Evolutionary conservation across 2,888 invertebrate species (phyloP).

Genomic region (Drosophila conformis): DNA sequence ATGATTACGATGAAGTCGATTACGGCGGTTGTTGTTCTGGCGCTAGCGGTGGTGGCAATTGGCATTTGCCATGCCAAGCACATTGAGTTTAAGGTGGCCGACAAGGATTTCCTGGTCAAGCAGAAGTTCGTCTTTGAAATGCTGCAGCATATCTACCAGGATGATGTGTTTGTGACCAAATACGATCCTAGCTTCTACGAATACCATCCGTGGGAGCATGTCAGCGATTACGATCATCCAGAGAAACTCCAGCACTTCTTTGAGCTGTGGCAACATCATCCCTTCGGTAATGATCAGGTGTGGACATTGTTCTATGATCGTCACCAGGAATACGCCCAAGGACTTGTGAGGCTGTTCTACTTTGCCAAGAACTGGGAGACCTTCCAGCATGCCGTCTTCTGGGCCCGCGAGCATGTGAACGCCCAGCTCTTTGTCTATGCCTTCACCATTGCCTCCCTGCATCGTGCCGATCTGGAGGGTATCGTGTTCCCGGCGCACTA

Average conservation of each 20-base stretch:
- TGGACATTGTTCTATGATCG: conserved; percentile 78
- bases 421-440: conserved; percentile 88
- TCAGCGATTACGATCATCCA: conserved; percentile 87
- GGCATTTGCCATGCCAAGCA: conserved; percentile 70
- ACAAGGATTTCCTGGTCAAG: conserved; percentile 86
- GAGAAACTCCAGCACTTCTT: conserved; percentile 87
- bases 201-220: conserved; percentile 87
- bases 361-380: conserved; percentile 91
- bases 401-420: conserved; percentile 88
- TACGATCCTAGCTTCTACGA: conserved; percentile 86
- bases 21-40: conserved; percentile 76
- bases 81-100: conserved; percentile 85
- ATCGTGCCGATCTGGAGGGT: conserved; percentile 87
- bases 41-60: conserved; percentile 72
- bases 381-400: conserved; percentile 89
- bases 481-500: conserved; percentile 89
- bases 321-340: conserved; percentile 86
- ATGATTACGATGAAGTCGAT: conserved; percentile 82
- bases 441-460: conserved; percentile 87
- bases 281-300: conserved; percentile 77
- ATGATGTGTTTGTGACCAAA: conserved; percentile 84
- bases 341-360: conserved; percentile 88
- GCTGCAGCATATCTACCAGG: conserved; percentile 87
- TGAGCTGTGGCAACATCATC: conserved; percentile 86
- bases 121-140: conserved; percentile 86